Conservation (phyloP, 2,888 invertebrate species). For the Sphinx pinastri region DNA sequence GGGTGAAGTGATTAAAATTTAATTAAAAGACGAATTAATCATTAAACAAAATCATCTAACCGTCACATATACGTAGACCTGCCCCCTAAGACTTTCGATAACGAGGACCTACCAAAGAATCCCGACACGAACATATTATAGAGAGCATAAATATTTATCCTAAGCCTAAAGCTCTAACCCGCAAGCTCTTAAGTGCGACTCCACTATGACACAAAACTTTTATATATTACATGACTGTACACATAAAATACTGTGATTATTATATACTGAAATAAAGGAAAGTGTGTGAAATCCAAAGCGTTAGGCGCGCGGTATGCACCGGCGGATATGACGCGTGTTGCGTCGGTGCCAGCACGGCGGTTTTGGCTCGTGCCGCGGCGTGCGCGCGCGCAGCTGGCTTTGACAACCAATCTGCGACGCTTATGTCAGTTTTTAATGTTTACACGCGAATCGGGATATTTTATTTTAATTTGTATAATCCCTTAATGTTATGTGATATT, state of each 20-base stretch:
- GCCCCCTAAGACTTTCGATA: too few species aligned
- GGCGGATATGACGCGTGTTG: constrained; percentile 22
- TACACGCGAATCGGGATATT: background rate
- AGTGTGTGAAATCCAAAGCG: constrained; percentile 8
- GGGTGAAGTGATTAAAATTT: background rate
- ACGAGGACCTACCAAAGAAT: too few species aligned
- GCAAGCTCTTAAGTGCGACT: too few species aligned
- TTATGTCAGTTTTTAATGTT: background rate
- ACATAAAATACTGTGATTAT: too few species aligned
- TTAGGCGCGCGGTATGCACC: constrained; percentile 1
- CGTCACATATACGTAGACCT: too few species aligned
- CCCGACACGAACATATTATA: too few species aligned
- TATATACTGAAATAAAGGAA: background rate
- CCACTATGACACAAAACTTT: too few species aligned
- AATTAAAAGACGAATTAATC: background rate
- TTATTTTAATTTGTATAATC: too few species aligned
- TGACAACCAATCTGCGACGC: background rate
- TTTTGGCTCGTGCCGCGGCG: constrained; percentile 3
- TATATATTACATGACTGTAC: too few species aligned
- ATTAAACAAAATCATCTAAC: background rate
- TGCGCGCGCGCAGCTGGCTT: background rate
- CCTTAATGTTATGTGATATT: too few species aligned
- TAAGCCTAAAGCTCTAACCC: too few species aligned
- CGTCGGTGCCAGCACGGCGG: constrained; percentile 18
- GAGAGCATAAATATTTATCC: too few species aligned